These are phyloP conservation scores for Sinocyclocheilus maitianheensis DNA, from an alignment of 2,113 vertebrate genomes.

Conservation along the genomic window DNA sequence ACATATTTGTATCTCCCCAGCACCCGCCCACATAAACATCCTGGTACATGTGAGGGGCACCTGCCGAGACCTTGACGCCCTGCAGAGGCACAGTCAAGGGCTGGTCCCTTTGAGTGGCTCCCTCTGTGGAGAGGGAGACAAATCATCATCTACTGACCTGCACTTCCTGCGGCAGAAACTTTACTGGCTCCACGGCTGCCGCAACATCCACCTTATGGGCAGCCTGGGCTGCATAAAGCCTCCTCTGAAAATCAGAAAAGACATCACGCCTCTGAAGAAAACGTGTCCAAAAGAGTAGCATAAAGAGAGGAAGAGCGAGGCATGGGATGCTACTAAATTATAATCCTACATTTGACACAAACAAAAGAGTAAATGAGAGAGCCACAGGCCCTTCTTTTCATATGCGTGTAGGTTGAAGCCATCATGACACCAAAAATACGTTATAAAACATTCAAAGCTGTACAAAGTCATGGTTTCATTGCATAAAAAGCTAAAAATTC, in stretches of 20 bases:
- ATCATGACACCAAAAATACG: background rate
- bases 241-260: constrained; percentile 77
- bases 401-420: background rate
- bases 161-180: constrained; percentile 81
- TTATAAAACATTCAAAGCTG: background rate
- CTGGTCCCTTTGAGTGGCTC: constrained; percentile 50
- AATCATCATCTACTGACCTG: constrained; percentile 83
- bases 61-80: constrained; percentile 60
- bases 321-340: background rate
- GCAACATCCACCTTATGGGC: constrained; percentile 77
- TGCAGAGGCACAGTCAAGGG: constrained; percentile 60
- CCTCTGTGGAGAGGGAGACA: constrained; percentile 62
- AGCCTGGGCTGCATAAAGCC: constrained; percentile 89
- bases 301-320: background rate
- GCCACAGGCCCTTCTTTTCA: background rate
- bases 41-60: constrained; percentile 55
- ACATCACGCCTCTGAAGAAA: constrained; percentile 22
- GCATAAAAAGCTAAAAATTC: too few relatives aligned
- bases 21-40: constrained; percentile 65
- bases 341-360: background rate
- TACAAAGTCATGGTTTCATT: background rate
- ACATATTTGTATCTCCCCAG: background rate
- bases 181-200: constrained; percentile 67
- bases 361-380: background rate
- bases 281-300: background rate